Percentiles rank a stretch among this genome's conserved stretches.
Evolutionary conservation across 2,888 invertebrate genomes (phyloP).

Genomic region (Polymixis flavicincta): DNA sequence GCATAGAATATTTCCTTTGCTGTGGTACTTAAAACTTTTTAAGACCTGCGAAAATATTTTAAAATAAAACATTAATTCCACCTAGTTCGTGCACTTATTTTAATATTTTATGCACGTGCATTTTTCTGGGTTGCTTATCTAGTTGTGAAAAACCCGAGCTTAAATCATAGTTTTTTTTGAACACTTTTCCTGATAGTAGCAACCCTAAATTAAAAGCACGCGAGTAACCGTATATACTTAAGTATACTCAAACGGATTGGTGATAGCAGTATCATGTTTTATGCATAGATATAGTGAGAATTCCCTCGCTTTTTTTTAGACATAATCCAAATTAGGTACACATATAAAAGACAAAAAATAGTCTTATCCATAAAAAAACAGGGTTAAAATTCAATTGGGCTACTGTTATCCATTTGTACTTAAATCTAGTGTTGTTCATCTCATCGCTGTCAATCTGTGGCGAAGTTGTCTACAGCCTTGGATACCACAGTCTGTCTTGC

Average conservation of each 20-base stretch:
- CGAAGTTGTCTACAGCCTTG: too few species aligned
- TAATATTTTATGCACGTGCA: neutral
- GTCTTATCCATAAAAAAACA: neutral
- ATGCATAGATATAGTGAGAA: neutral
- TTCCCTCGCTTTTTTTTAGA: neutral
- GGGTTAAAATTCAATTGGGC: neutral
- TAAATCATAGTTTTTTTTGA: neutral
- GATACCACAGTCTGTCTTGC: too few species aligned
- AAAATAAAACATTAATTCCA: slow-evolving; percentile 5
- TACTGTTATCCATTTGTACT: neutral
- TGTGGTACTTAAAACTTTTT: slow-evolving; percentile 23
- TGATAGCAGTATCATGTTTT: neutral
- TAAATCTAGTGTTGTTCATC: neutral
- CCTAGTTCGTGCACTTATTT: slow-evolving; percentile 16
- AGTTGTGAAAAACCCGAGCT: neutral
- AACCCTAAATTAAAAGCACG: slow-evolving; percentile 29
- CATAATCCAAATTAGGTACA: neutral
- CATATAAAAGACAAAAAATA: neutral
- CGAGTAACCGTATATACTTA: neutral
- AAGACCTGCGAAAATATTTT: slow-evolving; percentile 2
- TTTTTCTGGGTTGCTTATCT: neutral
- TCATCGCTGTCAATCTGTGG: too few species aligned
- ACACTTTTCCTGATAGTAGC: neutral
- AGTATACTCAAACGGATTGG: slow-evolving; percentile 2
- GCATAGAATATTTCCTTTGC: slow-evolving; percentile 31